Conservation (phyloP, 2,113 vertebrate genomes). For the Megaceryle maxima region DNA sequence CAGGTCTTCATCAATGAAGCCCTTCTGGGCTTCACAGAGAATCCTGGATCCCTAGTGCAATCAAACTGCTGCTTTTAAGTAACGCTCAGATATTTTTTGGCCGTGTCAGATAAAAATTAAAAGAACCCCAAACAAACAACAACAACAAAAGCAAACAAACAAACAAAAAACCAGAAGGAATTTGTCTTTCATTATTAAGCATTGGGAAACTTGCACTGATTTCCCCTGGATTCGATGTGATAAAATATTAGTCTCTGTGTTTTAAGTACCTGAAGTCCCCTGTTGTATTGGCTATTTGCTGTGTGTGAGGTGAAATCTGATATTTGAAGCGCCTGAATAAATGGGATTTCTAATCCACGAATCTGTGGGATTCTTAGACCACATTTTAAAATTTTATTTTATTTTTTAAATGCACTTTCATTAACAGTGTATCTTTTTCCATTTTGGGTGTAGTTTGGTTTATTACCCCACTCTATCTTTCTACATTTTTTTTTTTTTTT, state of each 20-base stretch:
- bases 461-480: not conserved
- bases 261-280: not conserved
- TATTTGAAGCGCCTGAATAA: not conserved
- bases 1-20: not conserved
- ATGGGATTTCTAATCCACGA: not conserved
- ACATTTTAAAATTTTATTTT: too few species aligned
- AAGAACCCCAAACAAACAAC: not conserved
- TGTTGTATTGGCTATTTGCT: not conserved
- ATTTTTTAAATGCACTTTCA: not conserved
- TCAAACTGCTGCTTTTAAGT: not conserved
- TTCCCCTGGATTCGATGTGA: not conserved
- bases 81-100: not conserved
- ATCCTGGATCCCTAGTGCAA: not conserved
- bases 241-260: not conserved
- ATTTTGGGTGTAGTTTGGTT: not conserved
- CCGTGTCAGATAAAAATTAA: not conserved
- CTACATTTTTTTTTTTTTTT: not conserved
- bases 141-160: not conserved
- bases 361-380: not conserved
- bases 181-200: not conserved
- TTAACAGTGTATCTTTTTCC: not conserved
- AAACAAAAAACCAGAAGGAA: not conserved
- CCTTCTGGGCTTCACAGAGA: not conserved
- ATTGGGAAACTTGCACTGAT: not conserved
- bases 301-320: not conserved